phyloP scores from a whole-genome alignment of 1,140 invertebrate genomes.

The Cyclina sinensis region DNA sequence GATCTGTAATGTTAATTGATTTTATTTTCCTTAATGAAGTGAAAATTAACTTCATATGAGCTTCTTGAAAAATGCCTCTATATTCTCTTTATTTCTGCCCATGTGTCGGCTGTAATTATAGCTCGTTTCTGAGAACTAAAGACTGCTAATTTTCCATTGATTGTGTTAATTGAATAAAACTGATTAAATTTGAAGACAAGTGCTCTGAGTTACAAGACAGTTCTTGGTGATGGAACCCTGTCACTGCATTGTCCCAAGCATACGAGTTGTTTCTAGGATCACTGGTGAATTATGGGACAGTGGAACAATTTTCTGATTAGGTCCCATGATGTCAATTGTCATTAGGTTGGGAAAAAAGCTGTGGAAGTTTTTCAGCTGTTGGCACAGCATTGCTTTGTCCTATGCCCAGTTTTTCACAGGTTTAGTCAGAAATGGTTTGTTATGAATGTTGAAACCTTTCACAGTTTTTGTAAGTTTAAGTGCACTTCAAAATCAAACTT shows the following conservation, averaged over 20 bases:
- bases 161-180: constrained; percentile 52
- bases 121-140: constrained; percentile 6
- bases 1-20: constrained; percentile 23
- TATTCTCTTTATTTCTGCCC: constrained; percentile 11
- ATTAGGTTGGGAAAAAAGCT: neutral
- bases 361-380: constrained; percentile 27
- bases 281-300: constrained; percentile 20
- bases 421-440: neutral
- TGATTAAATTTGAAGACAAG: constrained; percentile 58
- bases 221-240: neutral
- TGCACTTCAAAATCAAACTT: too few species aligned
- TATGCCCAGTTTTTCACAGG: neutral
- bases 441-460: too few species aligned
- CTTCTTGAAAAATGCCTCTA: neutral
- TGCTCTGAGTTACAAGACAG: neutral
- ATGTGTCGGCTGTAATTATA: neutral
- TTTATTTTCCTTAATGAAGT: constrained; percentile 50
- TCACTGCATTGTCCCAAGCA: constrained; percentile 3
- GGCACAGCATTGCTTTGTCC: neutral
- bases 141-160: constrained; percentile 24
- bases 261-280: neutral
- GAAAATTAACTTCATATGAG: constrained; percentile 26
- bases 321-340: neutral
- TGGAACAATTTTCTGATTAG: constrained; percentile 1
- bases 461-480: too few species aligned